A percentile compares a stretch with the other conserved stretches of the same genome.
Conservation (phyloP, 2,888 invertebrate species). For the Ophion costatus region DNA sequence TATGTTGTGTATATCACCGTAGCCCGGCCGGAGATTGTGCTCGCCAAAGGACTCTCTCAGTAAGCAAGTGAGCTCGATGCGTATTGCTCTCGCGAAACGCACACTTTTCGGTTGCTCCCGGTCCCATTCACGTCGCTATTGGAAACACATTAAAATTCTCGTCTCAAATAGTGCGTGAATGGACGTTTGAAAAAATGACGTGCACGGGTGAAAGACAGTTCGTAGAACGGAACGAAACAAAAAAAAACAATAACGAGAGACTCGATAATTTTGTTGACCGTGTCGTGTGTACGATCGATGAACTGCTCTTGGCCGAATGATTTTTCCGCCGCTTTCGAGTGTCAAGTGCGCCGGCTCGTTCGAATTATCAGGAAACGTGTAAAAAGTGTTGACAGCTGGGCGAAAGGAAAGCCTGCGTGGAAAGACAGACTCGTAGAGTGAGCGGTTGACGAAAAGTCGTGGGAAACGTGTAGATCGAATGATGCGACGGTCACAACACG, state of each 20-base stretch:
- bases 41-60: conserved; percentile 47
- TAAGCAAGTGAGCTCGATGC: conserved; percentile 64
- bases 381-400: too few species aligned
- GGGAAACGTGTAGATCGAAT: background rate
- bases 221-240: background rate
- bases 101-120: conserved; percentile 42
- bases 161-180: background rate
- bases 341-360: too few species aligned
- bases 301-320: background rate
- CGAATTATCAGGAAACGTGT: background rate
- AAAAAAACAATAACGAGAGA: background rate
- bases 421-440: too few species aligned
- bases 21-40: conserved; percentile 40
- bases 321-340: background rate
- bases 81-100: conserved; percentile 51
- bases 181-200: too few species aligned
- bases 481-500: background rate
- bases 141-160: background rate
- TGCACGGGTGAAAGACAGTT: too few species aligned
- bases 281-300: too few species aligned
- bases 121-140: conserved; percentile 8
- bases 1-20: conserved; percentile 35
- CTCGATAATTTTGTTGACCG: background rate
- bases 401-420: too few species aligned
- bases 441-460: background rate